A percentile compares a stretch with the other conserved stretches of the same genome.
phyloP scores from a whole-genome alignment of 2,888 invertebrate genomes.

The Andrena minutula region DNA sequence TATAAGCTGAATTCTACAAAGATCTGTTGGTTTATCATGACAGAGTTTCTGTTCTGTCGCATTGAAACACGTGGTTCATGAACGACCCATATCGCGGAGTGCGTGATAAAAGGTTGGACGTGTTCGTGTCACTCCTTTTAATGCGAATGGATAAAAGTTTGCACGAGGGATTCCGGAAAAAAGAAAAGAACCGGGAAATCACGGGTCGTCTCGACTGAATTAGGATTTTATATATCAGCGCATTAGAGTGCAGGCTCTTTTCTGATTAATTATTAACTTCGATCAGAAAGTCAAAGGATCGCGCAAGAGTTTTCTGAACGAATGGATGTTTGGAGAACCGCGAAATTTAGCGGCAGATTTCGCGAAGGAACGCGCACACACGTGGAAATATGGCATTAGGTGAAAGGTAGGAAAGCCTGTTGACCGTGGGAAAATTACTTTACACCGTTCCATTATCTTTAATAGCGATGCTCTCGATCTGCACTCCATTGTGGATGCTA shows the following conservation, averaged over 20 bases:
- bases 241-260: conserved; percentile 21
- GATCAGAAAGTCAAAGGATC: background rate
- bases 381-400: conserved; percentile 58
- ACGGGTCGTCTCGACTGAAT: conserved; percentile 1
- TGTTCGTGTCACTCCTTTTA: conserved; percentile 66
- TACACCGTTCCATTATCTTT: conserved; percentile 71
- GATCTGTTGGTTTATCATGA: background rate
- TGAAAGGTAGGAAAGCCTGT: conserved; percentile 68
- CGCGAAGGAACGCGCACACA: conserved; percentile 22
- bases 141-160: conserved; percentile 50
- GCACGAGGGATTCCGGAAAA: conserved; percentile 6
- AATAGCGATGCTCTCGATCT: conserved; percentile 73
- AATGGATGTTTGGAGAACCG: background rate
- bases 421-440: conserved; percentile 69
- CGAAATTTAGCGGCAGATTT: conserved; percentile 38
- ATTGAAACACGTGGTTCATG: conserved; percentile 69
- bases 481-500: conserved; percentile 68
- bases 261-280: conserved; percentile 17
- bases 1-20: background rate
- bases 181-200: conserved; percentile 1
- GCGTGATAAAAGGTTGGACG: conserved; percentile 76
- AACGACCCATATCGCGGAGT: conserved; percentile 59
- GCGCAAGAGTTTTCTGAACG: background rate
- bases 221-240: conserved; percentile 5
- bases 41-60: conserved; percentile 2